These are phyloP conservation scores for Pangasianodon hypophthalmus DNA, from an alignment of 2,113 vertebrate species.

Conservation along the genomic window DNA sequence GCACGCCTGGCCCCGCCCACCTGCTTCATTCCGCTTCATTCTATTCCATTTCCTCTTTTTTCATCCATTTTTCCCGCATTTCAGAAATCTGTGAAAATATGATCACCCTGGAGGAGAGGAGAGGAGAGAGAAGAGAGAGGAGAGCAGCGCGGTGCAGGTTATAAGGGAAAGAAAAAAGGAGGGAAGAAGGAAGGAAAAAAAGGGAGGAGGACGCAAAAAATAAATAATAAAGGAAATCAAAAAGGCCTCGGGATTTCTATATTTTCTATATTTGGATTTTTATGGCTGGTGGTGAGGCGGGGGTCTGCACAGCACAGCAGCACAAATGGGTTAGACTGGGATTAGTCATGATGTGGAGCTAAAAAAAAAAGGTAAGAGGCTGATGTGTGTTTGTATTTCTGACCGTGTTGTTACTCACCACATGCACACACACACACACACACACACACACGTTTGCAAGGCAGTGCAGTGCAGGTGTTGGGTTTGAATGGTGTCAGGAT, in stretches of 20 bases:
- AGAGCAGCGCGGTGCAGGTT: not conserved
- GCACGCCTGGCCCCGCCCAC: slow-evolving; percentile 58
- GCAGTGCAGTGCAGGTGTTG: not conserved
- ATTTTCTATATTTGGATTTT: not conserved
- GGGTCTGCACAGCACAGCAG: not conserved
- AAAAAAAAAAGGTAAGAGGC: slow-evolving; percentile 10
- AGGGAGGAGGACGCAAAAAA: not conserved
- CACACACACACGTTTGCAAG: not conserved
- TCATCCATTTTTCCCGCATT: slow-evolving; percentile 62
- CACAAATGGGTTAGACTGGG: slow-evolving; percentile 21
- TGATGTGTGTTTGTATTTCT: not conserved
- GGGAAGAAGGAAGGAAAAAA: not conserved
- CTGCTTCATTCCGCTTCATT: slow-evolving; percentile 60
- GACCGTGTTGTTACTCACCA: not conserved
- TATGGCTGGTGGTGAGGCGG: not conserved
- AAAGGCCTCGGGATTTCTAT: not conserved
- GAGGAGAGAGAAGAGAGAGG: slow-evolving; percentile 26
- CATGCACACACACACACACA: slow-evolving; percentile 9
- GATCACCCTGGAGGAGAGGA: slow-evolving; percentile 7
- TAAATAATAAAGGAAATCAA: not conserved
- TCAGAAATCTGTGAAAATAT: slow-evolving; percentile 53
- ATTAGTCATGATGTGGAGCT: slow-evolving; percentile 19
- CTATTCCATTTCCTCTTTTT: slow-evolving; percentile 44
- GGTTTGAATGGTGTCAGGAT: not conserved
- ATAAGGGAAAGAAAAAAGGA: not conserved